Evolutionary conservation across 2,113 vertebrate species (phyloP), one percentile per base, ranked within the genome.

Genomic region (Baryphthengus martii): DNA sequence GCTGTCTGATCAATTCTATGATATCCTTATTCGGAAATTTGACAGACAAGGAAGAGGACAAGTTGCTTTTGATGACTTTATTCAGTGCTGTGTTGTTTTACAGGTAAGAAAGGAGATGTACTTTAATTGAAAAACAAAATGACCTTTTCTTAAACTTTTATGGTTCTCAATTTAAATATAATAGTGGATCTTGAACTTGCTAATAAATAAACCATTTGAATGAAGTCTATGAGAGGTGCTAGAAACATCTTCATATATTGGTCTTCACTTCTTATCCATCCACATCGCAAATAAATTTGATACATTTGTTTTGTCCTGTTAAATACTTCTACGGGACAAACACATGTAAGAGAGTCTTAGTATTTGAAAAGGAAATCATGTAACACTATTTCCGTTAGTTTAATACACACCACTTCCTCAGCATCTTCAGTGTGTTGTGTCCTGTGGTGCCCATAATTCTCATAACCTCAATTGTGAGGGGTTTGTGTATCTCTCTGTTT

Each of bases 21-120:
- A 98, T 94, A 98, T 99, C 25, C 99, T 99, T 89, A 99, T 99
- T 88, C 98, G 99, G 31, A 99, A 99, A 96, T 99, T 99, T 44
- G 99, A 99, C 97, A 98, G 99, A 59, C 99, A 99, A 97, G 99
- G 99, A 93, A 99, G 98, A 97, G 99, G 98, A 61, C 99, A 99
- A 91, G 98, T 99, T 56, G 99, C 99, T 50, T 99, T 99, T 49
- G 99, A 99, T 94, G 99, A 99, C 97, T 99, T 99, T 98, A 99
- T 99, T 97, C 99, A 99, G 97, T 99, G 99, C 95, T 99, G 99
- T 90, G 99, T 99, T 84, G 99, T 99, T 85, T 91, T 99, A 95
- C 99, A 99, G 99, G 99, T 99, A 98, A 97, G 31, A 19, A 77
- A 45, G 39, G 61, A 83, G 70, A 73, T 59, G 16, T 21, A n/a